Percentiles rank a stretch among this genome's conserved stretches.
Conservation (phyloP, 2,797 vertebrate genomes). For the Galaxias olidus region DNA sequence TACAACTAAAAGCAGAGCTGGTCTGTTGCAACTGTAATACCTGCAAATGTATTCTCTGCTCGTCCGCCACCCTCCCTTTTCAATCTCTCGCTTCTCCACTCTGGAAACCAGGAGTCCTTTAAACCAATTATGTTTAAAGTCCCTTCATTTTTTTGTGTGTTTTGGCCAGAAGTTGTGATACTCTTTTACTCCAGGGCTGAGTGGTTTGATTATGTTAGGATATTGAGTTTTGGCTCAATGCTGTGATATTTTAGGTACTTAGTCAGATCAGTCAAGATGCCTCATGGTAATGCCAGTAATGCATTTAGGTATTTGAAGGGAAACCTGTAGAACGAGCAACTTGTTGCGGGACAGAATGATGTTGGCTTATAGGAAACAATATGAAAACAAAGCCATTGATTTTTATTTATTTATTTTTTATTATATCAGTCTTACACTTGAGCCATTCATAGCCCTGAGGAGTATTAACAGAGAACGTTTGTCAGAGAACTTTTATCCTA, state of each 20-base stretch:
- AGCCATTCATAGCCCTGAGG: too few species aligned
- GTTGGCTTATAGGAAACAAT: not conserved
- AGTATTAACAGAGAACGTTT: too few species aligned
- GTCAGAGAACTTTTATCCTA: slow-evolving; percentile 3
- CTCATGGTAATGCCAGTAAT: not conserved
- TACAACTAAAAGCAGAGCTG: not conserved
- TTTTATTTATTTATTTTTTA: too few species aligned
- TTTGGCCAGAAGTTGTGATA: not conserved
- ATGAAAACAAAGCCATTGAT: not conserved
- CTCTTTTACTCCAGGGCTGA: not conserved
- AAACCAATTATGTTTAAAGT: not conserved
- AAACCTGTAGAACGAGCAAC: too few species aligned
- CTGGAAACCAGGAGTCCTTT: slow-evolving; percentile 1
- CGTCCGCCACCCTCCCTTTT: too few species aligned
- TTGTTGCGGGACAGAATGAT: too few species aligned
- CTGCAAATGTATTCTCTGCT: too few species aligned
- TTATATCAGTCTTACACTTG: too few species aligned
- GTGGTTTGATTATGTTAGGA: not conserved
- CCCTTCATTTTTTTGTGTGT: slow-evolving; percentile 3
- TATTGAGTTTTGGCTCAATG: not conserved
- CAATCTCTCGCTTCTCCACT: too few species aligned
- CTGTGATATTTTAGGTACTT: not conserved
- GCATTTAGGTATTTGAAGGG: too few species aligned
- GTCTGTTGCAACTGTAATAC: too few species aligned
- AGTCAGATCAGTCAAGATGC: not conserved